Base-by-base conservation (phyloP, 2,113 vertebrate genomes). In the Castor canadensis region DNA sequence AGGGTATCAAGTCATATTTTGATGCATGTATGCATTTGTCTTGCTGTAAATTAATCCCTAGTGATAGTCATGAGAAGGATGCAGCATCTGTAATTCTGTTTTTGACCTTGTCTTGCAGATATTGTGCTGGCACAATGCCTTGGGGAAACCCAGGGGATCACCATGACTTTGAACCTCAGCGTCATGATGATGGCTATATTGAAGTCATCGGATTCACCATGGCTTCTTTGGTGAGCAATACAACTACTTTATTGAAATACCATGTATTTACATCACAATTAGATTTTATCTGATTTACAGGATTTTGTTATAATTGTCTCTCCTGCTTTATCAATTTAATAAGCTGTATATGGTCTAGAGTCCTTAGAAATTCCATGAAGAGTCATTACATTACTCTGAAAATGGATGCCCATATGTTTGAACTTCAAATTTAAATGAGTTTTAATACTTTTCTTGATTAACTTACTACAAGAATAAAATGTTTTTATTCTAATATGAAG, bases 61-160 rank as follows among this genome's bases (percentile, higher is more conserved):
- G 19, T 52, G 43, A 47, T 81, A 32, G 40, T 62, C 26, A 16
- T 1, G 9, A 93, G 81, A 69, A 26, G 1, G 47, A 28, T 32
- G 7, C 32, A 45, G 13, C 28, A 0, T 8, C 6, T 66, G 69
- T 58, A 12, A 26, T 32, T 64, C 13, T 64, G 30, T 30, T 87
- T 87, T 52, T 83, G 38, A 89, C 95, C 20, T 97, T 32, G 58
- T 72, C 45, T 72, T 97, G 28, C 58, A 99, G 99, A 97, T 99
- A 99, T 86, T 99, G 99, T 98, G 99, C 99, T 82, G 99, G 99
- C 98, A 99, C 99, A 80, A 99, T 99, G 99, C 99, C 99, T 80
- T 99, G 99, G 99, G 99, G 99, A 35, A 99, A 99, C 92, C 99
- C 99, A 17, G 98, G 98, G 24, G 99, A 99, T 45, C 99, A 99